Conservation (phyloP, 2,888 invertebrate species). For the Clitarchus hookeri region DNA sequence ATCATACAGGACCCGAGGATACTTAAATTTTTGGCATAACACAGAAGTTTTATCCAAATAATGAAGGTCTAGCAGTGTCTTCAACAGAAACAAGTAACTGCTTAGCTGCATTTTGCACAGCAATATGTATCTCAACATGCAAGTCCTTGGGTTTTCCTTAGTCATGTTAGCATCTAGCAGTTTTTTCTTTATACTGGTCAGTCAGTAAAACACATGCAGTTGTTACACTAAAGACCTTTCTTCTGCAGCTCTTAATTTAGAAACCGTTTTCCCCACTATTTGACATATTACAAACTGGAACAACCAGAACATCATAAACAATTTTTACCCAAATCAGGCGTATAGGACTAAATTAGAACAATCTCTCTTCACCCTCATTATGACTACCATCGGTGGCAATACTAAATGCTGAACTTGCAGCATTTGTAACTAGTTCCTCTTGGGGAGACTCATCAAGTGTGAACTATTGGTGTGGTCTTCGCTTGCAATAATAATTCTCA, state of each 20-base stretch:
- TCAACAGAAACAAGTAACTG: neutral
- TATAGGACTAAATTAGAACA: neutral
- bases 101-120: neutral
- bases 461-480: neutral
- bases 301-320: neutral
- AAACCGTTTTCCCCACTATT: neutral
- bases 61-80: neutral
- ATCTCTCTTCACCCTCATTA: neutral
- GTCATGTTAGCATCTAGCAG: neutral
- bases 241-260: neutral
- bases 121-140: neutral
- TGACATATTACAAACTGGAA: neutral
- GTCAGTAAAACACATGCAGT: neutral
- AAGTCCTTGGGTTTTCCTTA: neutral
- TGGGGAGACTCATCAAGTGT: neutral
- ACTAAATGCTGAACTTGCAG: neutral
- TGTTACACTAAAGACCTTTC: neutral
- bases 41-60: neutral
- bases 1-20: neutral
- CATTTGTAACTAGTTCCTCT: neutral
- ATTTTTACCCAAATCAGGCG: neutral
- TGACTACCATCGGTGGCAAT: neutral
- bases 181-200: neutral
- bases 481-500: neutral
- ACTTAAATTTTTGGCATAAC: neutral